Percentiles rank a stretch among this genome's conserved stretches.
phyloP scores from a whole-genome alignment of 2,113 vertebrate species.

The Cyanoderma ruficeps region DNA sequence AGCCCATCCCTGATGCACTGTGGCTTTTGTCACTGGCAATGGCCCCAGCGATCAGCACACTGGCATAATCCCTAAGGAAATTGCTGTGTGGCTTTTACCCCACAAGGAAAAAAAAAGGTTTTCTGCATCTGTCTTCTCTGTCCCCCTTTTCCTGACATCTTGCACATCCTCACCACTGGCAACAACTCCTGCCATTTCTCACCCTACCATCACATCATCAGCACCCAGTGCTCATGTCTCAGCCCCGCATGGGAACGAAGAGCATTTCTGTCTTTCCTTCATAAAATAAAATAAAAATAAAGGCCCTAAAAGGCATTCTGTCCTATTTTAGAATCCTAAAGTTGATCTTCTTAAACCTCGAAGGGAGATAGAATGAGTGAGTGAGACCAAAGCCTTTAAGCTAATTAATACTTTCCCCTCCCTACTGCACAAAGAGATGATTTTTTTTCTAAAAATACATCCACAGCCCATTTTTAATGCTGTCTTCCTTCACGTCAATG shows the following conservation, averaged over 20 bases:
- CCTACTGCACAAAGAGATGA: neutral
- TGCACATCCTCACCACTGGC: neutral
- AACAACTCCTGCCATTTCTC: neutral
- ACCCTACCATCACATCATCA: neutral
- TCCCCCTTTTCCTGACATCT: neutral
- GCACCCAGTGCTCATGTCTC: neutral
- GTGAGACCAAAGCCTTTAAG: constrained; percentile 60
- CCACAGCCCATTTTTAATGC: constrained; percentile 47
- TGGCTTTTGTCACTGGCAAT: neutral
- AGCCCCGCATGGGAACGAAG: neutral
- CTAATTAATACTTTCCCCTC: constrained; percentile 66
- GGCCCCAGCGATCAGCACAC: neutral
- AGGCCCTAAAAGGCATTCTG: constrained; percentile 28
- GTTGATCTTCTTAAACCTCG: constrained; percentile 46
- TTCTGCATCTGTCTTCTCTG: neutral
- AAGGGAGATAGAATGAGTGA: constrained; percentile 39
- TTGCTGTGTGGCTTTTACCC: neutral
- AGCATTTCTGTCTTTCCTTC: neutral
- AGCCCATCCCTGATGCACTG: neutral
- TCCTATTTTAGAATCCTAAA: constrained; percentile 61
- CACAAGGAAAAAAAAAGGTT: neutral
- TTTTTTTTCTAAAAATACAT: constrained; percentile 62
- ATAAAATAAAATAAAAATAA: constrained; percentile 24
- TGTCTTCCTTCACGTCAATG: constrained; percentile 27
- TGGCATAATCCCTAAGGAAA: neutral